Percentiles rank a stretch among this genome's conserved stretches.
phyloP scores from a whole-genome alignment of 1,140 invertebrate species.

The Orius insidiosus region DNA sequence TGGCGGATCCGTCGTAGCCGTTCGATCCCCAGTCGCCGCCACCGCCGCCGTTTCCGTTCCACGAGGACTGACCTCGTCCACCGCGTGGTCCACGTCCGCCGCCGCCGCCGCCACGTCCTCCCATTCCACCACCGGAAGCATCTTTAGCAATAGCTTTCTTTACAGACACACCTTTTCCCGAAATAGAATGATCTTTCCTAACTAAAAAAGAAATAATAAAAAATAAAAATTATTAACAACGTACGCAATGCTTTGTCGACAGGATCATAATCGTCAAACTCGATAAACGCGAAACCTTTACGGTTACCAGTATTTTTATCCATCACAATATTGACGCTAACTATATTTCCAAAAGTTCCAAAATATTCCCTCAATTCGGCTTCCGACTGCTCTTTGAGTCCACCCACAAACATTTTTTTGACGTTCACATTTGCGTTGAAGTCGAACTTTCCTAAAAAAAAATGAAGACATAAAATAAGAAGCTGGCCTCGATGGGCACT shows the following conservation, averaged over 20 bases:
- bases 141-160: slow-evolving; percentile 23
- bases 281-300: slow-evolving; percentile 42
- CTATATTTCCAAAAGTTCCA: slow-evolving; percentile 33
- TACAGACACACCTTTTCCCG: slow-evolving; percentile 21
- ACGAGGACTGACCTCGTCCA: not conserved
- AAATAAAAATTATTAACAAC: slow-evolving; percentile 17
- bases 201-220: slow-evolving; percentile 17
- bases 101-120: slow-evolving; percentile 16
- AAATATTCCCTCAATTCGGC: slow-evolving; percentile 33
- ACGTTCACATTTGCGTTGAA: slow-evolving; percentile 33
- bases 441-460: too few species aligned
- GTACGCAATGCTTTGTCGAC: slow-evolving; percentile 41
- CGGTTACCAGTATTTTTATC: slow-evolving; percentile 36
- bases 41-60: slow-evolving; percentile 12
- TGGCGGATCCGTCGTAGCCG: not conserved
- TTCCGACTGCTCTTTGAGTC: slow-evolving; percentile 33
- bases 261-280: slow-evolving; percentile 44
- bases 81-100: slow-evolving; percentile 13
- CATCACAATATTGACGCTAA: slow-evolving; percentile 34
- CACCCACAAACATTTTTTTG: slow-evolving; percentile 46
- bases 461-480: too few species aligned
- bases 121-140: slow-evolving; percentile 12
- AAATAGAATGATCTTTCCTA: slow-evolving; percentile 20
- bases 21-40: slow-evolving; percentile 2
- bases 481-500: too few species aligned